phyloP scores from a whole-genome alignment of 2,113 vertebrate genomes.

The Zosterops hypoxanthus region DNA sequence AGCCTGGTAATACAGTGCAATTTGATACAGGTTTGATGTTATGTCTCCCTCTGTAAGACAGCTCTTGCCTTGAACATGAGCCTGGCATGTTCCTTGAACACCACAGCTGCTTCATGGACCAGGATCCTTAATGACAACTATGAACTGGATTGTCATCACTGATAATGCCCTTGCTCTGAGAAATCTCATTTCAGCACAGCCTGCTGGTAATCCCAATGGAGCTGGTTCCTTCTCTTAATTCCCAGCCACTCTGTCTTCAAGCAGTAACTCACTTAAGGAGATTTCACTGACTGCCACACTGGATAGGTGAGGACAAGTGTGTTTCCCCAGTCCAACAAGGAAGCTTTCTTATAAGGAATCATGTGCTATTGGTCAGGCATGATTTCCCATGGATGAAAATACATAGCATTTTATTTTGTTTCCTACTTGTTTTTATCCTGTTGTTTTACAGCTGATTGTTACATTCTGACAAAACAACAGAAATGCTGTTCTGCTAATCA shows the following conservation, averaged over 20 bases:
- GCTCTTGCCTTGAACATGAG: background rate
- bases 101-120: background rate
- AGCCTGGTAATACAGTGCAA: background rate
- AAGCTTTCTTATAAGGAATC: background rate
- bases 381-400: background rate
- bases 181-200: background rate
- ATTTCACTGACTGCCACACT: fast-evolving
- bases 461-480: background rate
- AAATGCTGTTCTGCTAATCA: background rate
- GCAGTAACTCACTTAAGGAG: background rate
- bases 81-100: background rate
- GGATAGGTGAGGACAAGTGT: background rate
- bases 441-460: background rate
- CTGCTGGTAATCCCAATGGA: background rate
- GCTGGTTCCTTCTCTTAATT: background rate
- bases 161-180: background rate
- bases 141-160: background rate
- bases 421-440: background rate
- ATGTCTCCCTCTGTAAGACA: background rate
- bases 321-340: background rate
- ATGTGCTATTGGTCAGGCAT: background rate
- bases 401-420: background rate
- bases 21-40: background rate
- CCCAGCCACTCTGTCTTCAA: background rate
- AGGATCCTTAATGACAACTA: background rate